These are phyloP conservation scores for Podiceps cristatus DNA, from an alignment of 2,113 vertebrate species.

Conservation along the genomic window DNA sequence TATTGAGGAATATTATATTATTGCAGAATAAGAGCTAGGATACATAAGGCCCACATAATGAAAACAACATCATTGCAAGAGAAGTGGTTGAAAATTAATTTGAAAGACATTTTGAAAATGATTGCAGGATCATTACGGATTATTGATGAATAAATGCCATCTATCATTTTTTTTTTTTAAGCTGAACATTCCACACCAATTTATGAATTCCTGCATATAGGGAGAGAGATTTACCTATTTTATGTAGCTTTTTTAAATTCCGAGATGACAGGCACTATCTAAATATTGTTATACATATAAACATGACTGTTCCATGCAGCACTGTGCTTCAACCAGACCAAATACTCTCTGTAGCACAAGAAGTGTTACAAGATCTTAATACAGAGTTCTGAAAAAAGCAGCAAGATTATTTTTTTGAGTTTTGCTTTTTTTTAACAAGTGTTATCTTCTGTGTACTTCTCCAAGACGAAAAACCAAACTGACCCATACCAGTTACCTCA, in stretches of 20 bases:
- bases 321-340: not conserved
- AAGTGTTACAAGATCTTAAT: not conserved
- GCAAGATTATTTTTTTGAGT: fast-evolving
- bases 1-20: not conserved
- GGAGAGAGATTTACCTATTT: not conserved
- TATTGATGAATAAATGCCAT: not conserved
- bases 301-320: not conserved
- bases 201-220: not conserved
- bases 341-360: not conserved
- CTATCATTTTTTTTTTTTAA: not conserved
- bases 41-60: not conserved
- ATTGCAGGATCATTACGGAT: not conserved
- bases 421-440: not conserved
- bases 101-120: not conserved
- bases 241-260: not conserved
- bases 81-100: not conserved
- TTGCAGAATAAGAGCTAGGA: not conserved
- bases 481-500: not conserved
- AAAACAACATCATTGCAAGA: not conserved
- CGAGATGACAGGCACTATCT: not conserved
- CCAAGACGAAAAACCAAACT: not conserved
- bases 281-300: not conserved
- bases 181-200: not conserved
- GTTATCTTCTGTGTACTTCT: not conserved
- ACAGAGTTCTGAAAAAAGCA: not conserved